Conservation (phyloP, 2,888 invertebrate genomes). For the Polydrusus pterygomalis region DNA sequence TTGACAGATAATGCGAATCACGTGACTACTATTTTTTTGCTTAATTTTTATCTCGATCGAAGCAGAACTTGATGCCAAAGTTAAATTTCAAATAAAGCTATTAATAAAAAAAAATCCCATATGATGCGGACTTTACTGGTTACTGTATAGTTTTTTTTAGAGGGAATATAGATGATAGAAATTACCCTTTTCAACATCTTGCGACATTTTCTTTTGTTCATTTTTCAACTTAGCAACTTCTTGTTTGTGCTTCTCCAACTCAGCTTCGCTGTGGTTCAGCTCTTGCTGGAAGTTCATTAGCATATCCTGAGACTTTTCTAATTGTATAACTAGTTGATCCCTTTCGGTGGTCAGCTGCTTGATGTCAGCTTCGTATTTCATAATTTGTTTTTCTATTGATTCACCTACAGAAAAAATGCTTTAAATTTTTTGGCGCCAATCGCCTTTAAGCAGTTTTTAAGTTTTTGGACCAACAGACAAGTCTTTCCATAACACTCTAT, state of each 20-base stretch:
- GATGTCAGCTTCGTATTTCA: conserved; percentile 88
- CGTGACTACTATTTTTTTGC: too few relatives aligned
- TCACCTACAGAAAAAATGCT: conserved; percentile 79
- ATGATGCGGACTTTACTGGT: too few relatives aligned
- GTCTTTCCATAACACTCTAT: too few relatives aligned
- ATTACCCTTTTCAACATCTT: conserved; percentile 80
- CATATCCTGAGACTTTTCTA: conserved; percentile 95
- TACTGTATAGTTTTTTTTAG: too few relatives aligned
- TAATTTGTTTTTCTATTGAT: conserved; percentile 89
- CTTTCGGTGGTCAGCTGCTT: conserved; percentile 90
- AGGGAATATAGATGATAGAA: background rate
- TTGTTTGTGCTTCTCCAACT: conserved; percentile 86
- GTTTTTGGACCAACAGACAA: too few relatives aligned
- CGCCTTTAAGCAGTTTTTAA: too few relatives aligned
- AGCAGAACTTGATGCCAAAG: too few relatives aligned
- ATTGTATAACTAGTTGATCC: conserved; percentile 90
- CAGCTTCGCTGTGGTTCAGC: conserved; percentile 87
- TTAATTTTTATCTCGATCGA: too few relatives aligned
- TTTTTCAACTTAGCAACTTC: conserved; percentile 85
- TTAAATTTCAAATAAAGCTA: too few relatives aligned
- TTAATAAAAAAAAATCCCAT: too few relatives aligned
- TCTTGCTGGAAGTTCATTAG: conserved; percentile 95
- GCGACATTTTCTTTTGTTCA: conserved; percentile 81
- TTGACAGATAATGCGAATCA: too few relatives aligned
- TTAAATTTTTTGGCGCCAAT: too few relatives aligned